These are phyloP conservation scores for Chrysolina americana DNA, from an alignment of 2,888 invertebrate genomes.

Conservation along the genomic window DNA sequence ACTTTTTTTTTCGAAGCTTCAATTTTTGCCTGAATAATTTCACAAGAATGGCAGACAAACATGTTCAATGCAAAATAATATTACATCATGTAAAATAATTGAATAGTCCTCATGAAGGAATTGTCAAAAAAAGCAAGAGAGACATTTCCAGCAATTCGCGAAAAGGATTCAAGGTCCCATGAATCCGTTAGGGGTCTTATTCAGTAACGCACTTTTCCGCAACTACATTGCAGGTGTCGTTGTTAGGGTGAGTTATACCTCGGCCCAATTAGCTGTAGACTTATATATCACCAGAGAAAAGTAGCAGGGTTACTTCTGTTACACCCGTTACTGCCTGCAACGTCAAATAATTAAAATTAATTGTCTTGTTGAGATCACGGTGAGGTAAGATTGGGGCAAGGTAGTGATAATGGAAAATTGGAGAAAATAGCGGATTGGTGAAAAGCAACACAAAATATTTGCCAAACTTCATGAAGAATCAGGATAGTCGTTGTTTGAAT, in stretches of 20 bases:
- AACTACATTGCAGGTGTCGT: slow-evolving; percentile 9
- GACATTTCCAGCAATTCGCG: no score
- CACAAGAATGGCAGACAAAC: no score
- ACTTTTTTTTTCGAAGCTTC: no score
- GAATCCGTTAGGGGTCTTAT: neutral
- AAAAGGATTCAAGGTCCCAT: neutral
- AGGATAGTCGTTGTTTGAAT: no score
- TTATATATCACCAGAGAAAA: slow-evolving; percentile 59
- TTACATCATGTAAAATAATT: no score
- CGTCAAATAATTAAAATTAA: slow-evolving; percentile 64
- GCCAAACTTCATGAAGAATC: no score
- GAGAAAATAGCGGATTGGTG: slow-evolving; percentile 35
- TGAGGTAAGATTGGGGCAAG: slow-evolving; percentile 47
- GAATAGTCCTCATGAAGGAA: no score
- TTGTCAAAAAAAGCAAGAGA: no score
- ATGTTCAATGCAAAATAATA: no score
- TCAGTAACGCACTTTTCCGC: neutral
- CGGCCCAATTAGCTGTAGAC: slow-evolving; percentile 58
- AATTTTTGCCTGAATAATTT: no score
- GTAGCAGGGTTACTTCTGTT: slow-evolving; percentile 18
- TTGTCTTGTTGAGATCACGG: slow-evolving; percentile 60
- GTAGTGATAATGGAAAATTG: slow-evolving; percentile 52
- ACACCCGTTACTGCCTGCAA: slow-evolving; percentile 18
- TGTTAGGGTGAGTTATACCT: slow-evolving; percentile 11
- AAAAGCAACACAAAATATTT: slow-evolving; percentile 28